Evolutionary conservation across 2,888 invertebrate genomes (phyloP).

Genomic region (Coenonympha arcania): DNA sequence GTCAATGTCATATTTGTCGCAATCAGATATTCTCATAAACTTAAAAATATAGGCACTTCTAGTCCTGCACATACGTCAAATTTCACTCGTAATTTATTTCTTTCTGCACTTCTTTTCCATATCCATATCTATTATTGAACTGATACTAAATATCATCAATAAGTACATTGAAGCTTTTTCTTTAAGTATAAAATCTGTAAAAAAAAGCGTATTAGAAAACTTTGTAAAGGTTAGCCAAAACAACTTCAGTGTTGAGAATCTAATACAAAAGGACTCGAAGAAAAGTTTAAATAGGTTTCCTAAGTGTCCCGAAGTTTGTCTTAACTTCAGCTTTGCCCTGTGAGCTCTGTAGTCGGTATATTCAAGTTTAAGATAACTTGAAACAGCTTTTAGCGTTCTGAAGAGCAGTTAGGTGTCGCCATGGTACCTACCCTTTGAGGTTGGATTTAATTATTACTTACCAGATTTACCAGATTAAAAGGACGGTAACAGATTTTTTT

Average conservation of each 20-base stretch:
- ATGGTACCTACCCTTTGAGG: not conserved
- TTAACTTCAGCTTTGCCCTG: too few species aligned
- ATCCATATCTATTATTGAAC: too few species aligned
- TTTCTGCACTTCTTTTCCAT: too few species aligned
- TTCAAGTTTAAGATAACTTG: constrained; percentile 1
- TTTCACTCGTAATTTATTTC: too few species aligned
- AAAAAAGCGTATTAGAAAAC: not conserved
- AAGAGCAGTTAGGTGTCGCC: not conserved
- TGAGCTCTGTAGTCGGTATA: too few species aligned
- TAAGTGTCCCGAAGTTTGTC: not conserved
- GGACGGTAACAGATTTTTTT: not conserved
- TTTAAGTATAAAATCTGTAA: not conserved
- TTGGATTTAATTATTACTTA: not conserved
- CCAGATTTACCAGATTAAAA: too few species aligned
- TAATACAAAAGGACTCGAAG: constrained; percentile 1
- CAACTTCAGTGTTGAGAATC: not conserved
- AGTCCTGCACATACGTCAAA: too few species aligned
- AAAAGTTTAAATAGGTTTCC: constrained; percentile 4
- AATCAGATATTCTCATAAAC: too few species aligned
- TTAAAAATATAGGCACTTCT: too few species aligned
- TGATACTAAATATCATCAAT: too few species aligned
- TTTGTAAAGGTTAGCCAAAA: not conserved
- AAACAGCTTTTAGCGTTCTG: not conserved
- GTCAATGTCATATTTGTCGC: too few species aligned
- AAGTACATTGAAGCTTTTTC: too few species aligned